Conservation (phyloP, 2,888 invertebrate species). For the Andricus quercusramuli region DNA sequence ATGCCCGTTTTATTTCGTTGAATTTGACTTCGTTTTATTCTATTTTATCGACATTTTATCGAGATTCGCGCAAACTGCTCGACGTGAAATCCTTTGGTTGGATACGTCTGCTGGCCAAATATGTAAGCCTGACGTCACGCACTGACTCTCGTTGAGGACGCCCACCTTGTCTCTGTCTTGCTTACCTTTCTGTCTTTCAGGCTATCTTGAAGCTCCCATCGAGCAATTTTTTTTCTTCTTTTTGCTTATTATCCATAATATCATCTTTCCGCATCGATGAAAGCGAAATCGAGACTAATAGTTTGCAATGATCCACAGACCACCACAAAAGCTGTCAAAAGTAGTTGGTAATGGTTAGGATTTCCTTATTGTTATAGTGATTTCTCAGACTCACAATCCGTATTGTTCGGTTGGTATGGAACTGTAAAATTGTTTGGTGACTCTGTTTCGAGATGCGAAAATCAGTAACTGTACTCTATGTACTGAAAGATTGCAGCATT, state of each 20-base stretch:
- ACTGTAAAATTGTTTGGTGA: neutral
- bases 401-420: neutral
- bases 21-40: conserved; percentile 6
- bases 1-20: neutral
- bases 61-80: conserved; percentile 49
- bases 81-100: conserved; percentile 66
- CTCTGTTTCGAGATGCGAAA: conserved; percentile 5
- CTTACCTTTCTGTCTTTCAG: conserved; percentile 49
- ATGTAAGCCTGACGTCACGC: conserved; percentile 77
- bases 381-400: neutral
- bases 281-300: conserved; percentile 21
- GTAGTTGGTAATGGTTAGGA: neutral
- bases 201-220: conserved; percentile 24
- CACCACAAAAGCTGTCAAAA: neutral
- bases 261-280: conserved; percentile 23
- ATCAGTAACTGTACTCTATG: conserved; percentile 7
- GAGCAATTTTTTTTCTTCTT: conserved; percentile 21
- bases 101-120: conserved; percentile 75
- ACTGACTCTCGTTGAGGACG: conserved; percentile 71
- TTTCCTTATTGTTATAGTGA: neutral
- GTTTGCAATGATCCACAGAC: neutral
- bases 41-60: conserved; percentile 43
- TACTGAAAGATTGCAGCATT: conserved; percentile 23
- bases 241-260: neutral
- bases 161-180: conserved; percentile 66